Evolutionary conservation across 2,797 vertebrate genomes (phyloP), one percentile per base, ranked within the genome.

Genomic region (Trichosurus vulpecula): DNA sequence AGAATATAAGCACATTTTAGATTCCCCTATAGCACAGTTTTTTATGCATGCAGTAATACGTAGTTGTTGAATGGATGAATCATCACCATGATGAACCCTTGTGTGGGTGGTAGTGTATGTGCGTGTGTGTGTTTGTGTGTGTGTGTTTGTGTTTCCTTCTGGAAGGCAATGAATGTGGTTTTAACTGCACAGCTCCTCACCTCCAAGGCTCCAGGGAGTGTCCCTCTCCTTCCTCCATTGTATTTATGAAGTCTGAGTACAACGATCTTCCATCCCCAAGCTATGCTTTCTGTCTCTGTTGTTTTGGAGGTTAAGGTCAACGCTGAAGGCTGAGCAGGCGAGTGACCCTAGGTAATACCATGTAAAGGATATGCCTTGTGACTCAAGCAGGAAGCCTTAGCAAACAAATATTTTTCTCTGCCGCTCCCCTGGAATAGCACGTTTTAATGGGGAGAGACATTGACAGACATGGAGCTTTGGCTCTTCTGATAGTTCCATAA

Each of bases 301-400:
- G 66, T 56, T 30, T 29, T 90, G 35, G 94, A 95, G 95, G 90
- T 96, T 94, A 95, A 47, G 58, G 94, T 91, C 91, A 47, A 2
- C 29, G 58, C 41, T 47, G 22, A 47, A 47, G 41, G 41, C 22
- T 11, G 22, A 47, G 74, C 41, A 51, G 41, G 41, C 11, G 41
- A 81, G 41, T 47, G 74, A 81, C 41, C n/a, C 22, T 47, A 47
- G 47, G 25, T 51, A 0, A 81, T 81, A 25, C n/a, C 61, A 66
- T 81, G 47, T 93, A 54, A 96, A 96, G 52, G 47, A 6, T 96
- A 96, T 96, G 93, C 90, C 93, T 94, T 92, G 94, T 89, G 96
- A 93, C 25, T 51, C 31, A 31, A 91, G 66, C 13, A 41, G 91
- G 87, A 58, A 91, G 74, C 55, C n/a, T 41, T 81, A 81, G n/a